Percentiles rank a stretch among this genome's conserved stretches.
Conservation (phyloP, 2,113 vertebrate genomes). For the Perognathus longimembris region DNA sequence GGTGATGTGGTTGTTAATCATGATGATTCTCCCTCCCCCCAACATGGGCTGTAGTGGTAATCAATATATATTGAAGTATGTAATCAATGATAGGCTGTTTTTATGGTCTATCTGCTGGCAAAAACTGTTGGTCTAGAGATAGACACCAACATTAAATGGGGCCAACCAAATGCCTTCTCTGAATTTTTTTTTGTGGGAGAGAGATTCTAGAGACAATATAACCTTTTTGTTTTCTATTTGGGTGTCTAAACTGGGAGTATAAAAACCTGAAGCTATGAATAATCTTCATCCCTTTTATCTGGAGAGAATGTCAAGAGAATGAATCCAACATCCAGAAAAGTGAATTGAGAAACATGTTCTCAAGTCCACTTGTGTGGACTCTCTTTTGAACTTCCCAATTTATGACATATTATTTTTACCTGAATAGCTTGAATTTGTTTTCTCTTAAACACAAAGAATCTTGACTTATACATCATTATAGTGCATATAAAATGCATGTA, state of each 20-base stretch:
- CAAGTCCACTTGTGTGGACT: not conserved
- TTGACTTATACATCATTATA: not conserved
- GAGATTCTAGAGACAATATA: not conserved
- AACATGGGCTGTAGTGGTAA: not conserved
- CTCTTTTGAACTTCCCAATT: not conserved
- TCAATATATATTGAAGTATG: not conserved
- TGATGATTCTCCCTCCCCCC: no score
- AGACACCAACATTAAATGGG: not conserved
- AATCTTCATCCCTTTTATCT: not conserved
- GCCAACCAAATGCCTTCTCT: not conserved
- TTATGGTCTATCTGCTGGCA: conserved; percentile 9
- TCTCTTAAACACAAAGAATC: conserved; percentile 39
- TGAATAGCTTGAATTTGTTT: conserved; percentile 1
- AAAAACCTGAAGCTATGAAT: not conserved
- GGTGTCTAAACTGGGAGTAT: conserved; percentile 10
- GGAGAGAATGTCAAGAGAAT: conserved; percentile 10
- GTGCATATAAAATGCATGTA: conserved; percentile 9
- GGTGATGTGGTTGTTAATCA: not conserved
- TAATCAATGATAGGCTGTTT: not conserved
- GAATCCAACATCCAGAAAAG: not conserved
- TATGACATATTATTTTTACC: not conserved
- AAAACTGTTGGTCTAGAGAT: not conserved
- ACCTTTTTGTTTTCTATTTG: conserved; percentile 26
- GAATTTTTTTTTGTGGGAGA: not conserved
- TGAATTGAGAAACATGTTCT: not conserved